Percentiles rank a stretch among this genome's conserved stretches.
Evolutionary conservation across 2,888 invertebrate species (phyloP).

Genomic region (Drosophila picticornis): DNA sequence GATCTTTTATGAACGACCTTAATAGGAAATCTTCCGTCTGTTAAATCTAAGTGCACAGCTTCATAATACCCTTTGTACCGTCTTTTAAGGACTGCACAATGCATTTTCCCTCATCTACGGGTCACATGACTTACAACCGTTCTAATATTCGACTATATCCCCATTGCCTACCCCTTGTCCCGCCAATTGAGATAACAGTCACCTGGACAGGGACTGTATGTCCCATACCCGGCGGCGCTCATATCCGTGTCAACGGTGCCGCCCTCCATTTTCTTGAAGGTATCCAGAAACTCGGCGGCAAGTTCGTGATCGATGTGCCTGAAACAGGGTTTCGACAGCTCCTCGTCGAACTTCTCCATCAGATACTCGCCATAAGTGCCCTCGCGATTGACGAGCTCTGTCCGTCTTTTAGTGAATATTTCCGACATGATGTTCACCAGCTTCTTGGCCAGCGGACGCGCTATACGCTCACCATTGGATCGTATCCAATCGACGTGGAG

Average conservation of each 20-base stretch:
- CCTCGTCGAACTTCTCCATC: conserved; percentile 52
- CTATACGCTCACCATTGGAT: conserved; percentile 79
- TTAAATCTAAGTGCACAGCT: too few relatives aligned
- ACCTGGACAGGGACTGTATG: conserved; percentile 89
- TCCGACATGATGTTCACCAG: conserved; percentile 75
- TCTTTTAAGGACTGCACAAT: too few relatives aligned
- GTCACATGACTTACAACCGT: too few relatives aligned
- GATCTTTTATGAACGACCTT: background rate
- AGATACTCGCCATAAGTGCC: conserved; percentile 70
- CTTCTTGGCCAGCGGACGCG: conserved; percentile 68
- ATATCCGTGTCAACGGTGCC: conserved; percentile 85
- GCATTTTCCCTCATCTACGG: background rate
- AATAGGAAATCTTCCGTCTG: background rate
- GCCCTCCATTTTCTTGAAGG: conserved; percentile 86
- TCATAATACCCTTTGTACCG: background rate
- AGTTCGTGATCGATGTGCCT: conserved; percentile 81
- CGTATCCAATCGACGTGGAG: conserved; percentile 61
- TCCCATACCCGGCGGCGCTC: conserved; percentile 87
- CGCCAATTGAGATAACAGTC: conserved; percentile 90
- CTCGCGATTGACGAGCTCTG: conserved; percentile 60
- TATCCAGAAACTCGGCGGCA: conserved; percentile 86
- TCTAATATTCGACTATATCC: background rate
- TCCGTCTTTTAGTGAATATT: conserved; percentile 71
- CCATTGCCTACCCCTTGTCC: conserved; percentile 87
- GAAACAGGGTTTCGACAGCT: conserved; percentile 34